These are phyloP conservation scores for Petrocephalus schoutedeni DNA, from an alignment of 2,797 vertebrate genomes.

Conservation along the genomic window DNA sequence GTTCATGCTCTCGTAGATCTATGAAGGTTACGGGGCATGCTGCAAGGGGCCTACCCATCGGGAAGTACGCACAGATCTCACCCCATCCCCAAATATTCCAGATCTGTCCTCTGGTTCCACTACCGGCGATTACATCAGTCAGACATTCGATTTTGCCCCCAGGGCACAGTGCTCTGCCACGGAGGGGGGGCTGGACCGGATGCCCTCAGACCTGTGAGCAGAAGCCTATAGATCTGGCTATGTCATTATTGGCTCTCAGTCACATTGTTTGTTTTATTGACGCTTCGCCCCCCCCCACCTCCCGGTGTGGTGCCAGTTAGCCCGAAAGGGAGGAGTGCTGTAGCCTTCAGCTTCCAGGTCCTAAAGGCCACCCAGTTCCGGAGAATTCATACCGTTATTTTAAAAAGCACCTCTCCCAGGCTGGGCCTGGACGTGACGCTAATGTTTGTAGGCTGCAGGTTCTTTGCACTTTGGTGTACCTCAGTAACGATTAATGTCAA, in stretches of 20 bases:
- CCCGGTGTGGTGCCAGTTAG: neutral
- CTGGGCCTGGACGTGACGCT: neutral
- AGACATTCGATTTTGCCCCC: neutral
- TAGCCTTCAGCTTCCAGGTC: neutral
- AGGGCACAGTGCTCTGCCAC: neutral
- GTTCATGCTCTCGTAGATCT: neutral
- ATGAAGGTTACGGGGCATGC: neutral
- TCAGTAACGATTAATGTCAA: neutral
- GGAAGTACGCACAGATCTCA: neutral
- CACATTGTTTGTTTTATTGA: constrained; percentile 2
- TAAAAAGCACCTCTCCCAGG: neutral
- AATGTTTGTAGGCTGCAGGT: neutral
- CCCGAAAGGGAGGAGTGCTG: neutral
- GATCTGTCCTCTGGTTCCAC: neutral
- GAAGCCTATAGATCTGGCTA: neutral
- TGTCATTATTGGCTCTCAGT: neutral
- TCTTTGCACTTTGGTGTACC: neutral
- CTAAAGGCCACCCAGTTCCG: neutral
- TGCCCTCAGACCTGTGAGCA: neutral
- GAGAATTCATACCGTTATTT: neutral
- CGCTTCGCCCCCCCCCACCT: neutral
- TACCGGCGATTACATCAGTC: neutral
- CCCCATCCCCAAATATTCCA: neutral
- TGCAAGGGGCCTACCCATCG: neutral
- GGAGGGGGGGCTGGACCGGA: neutral